Conservation (phyloP, 2,888 invertebrate species). For the Rhimphoctona megacephalus region DNA sequence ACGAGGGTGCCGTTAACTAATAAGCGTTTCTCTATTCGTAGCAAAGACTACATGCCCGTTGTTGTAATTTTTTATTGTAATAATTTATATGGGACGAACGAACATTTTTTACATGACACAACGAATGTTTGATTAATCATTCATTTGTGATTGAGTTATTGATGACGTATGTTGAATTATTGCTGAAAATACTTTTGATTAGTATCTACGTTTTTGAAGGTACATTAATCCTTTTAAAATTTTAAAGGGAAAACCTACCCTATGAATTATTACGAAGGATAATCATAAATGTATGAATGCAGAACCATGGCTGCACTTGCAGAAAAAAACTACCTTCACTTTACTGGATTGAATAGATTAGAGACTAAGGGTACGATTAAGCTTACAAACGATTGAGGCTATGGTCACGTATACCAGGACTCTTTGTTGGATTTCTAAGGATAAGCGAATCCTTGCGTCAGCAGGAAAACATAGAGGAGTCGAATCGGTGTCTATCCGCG, state of each 20-base stretch:
- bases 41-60: background rate
- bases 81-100: background rate
- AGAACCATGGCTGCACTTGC: background rate
- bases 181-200: background rate
- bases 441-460: conserved; percentile 83
- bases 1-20: conserved; percentile 44
- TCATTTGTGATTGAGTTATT: background rate
- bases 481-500: conserved; percentile 67
- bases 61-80: background rate
- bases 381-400: conserved; percentile 34
- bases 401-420: conserved; percentile 61
- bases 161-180: background rate
- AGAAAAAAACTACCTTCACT: background rate
- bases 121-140: background rate
- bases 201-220: background rate
- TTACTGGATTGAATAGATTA: conserved; percentile 1
- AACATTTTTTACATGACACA: background rate
- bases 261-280: conserved; percentile 11
- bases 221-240: background rate
- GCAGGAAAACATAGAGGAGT: conserved; percentile 80
- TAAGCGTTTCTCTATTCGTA: background rate
- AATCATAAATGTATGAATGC: conserved; percentile 10
- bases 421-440: conserved; percentile 77
- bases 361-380: background rate
- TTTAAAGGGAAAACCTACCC: background rate